A percentile compares a stretch with the other conserved stretches of the same genome.
These are phyloP conservation scores for Lophius piscatorius DNA, from an alignment of 2,113 vertebrate species.

Conservation along the genomic window DNA sequence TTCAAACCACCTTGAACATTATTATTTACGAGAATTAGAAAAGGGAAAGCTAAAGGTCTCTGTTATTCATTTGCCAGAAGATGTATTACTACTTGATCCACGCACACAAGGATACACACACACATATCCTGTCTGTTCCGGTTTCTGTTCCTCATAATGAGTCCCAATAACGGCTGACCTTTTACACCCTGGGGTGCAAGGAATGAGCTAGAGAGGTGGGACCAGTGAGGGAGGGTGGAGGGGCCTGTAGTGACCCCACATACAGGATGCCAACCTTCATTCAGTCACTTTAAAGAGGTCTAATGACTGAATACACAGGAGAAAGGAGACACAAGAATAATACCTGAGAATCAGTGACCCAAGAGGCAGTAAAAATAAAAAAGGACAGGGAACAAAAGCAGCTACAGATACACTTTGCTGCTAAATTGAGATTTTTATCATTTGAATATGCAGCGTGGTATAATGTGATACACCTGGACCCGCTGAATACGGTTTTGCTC, in stretches of 20 bases:
- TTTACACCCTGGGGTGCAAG: conserved; percentile 57
- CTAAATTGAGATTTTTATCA: conserved; percentile 48
- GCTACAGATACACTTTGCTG: conserved; percentile 30
- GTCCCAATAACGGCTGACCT: conserved; percentile 77
- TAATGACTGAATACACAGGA: conserved; percentile 51
- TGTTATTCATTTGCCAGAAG: conserved; percentile 20
- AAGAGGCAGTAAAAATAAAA: not conserved
- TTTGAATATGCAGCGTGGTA: conserved; percentile 37
- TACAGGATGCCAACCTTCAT: conserved; percentile 53
- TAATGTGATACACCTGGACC: conserved; percentile 38
- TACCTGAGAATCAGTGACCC: conserved; percentile 3
- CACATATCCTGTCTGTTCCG: conserved; percentile 50
- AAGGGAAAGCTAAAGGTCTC: conserved; percentile 37
- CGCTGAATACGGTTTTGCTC: conserved; percentile 35
- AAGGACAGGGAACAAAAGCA: conserved; percentile 1
- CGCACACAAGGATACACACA: conserved; percentile 19
- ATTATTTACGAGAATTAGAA: conserved; percentile 21
- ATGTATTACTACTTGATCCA: conserved; percentile 10
- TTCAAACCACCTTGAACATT: conserved; percentile 20
- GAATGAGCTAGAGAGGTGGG: conserved; percentile 27
- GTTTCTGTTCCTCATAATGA: conserved; percentile 69
- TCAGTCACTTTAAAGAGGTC: conserved; percentile 44
- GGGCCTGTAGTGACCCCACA: conserved; percentile 47
- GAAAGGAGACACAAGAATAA: not conserved
- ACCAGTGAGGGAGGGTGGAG: conserved; percentile 6